phyloP scores from a whole-genome alignment of 1,140 invertebrate species.

The Drosophila pectinifera region DNA sequence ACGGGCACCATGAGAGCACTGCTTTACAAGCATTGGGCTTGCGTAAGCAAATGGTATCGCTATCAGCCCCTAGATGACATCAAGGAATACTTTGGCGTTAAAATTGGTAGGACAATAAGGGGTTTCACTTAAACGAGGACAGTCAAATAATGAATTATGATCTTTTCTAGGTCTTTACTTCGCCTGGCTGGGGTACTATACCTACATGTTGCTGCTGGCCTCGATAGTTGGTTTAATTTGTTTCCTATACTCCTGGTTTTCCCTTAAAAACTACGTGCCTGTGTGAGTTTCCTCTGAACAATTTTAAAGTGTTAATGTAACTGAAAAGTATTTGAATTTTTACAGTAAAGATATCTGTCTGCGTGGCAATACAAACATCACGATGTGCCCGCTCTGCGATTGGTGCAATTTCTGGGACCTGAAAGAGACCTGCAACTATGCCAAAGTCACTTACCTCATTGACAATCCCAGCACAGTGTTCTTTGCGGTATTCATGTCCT shows the following conservation, averaged over 20 bases:
- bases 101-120: conserved; percentile 88
- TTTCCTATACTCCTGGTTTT: conserved; percentile 92
- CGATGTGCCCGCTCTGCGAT: conserved; percentile 95
- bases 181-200: conserved; percentile 99
- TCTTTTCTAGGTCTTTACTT: conserved; percentile 90
- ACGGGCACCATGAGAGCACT: conserved; percentile 90
- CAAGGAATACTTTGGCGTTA: conserved; percentile 96
- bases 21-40: conserved; percentile 94
- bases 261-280: conserved; percentile 89
- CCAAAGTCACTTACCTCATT: conserved; percentile 96
- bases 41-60: conserved; percentile 91
- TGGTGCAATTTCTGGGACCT: conserved; percentile 96
- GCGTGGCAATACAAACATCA: conserved; percentile 85
- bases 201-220: conserved; percentile 95
- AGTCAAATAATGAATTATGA: background rate
- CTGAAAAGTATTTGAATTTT: conserved; percentile 1
- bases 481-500: conserved; percentile 98
- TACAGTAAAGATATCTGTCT: conserved; percentile 93
- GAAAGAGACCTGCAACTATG: conserved; percentile 93
- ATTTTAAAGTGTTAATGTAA: background rate
- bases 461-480: conserved; percentile 97
- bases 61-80: conserved; percentile 95
- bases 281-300: conserved; percentile 86
- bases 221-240: conserved; percentile 93
- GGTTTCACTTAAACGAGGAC: too few relatives aligned